Evolutionary conservation across 1,140 invertebrate genomes (phyloP).

Genomic region (Chrysomallon squamiferum): DNA sequence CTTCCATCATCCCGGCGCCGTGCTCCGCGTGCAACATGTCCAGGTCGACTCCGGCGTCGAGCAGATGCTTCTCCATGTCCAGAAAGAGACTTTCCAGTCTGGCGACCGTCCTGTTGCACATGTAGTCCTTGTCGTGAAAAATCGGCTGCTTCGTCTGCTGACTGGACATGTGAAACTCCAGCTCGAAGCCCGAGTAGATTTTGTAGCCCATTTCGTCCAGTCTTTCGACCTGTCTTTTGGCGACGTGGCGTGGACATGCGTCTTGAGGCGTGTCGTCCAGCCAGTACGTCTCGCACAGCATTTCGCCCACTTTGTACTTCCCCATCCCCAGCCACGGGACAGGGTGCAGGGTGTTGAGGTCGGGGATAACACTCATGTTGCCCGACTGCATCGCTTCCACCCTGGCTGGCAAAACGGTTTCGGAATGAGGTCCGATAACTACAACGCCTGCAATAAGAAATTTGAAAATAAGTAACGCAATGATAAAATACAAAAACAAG

Average conservation of each 20-base stretch:
- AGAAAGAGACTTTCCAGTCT: no score
- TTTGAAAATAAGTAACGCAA: no score
- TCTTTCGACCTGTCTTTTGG: neutral
- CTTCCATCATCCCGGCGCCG: neutral
- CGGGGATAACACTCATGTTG: neutral
- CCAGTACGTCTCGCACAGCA: neutral
- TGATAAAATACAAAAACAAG: no score
- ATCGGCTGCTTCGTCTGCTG: neutral
- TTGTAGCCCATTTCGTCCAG: neutral
- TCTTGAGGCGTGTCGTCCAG: neutral
- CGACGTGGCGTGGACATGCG: constrained; percentile 1
- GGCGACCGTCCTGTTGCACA: no score
- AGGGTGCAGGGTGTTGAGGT: neutral
- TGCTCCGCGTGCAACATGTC: neutral
- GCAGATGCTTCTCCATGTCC: no score
- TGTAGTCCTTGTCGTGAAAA: neutral
- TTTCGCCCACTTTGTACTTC: neutral
- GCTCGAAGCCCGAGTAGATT: neutral
- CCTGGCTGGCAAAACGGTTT: neutral
- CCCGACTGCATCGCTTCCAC: neutral
- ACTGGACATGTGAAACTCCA: neutral
- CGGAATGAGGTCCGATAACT: neutral
- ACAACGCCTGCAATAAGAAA: neutral
- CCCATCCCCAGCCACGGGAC: neutral
- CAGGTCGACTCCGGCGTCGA: neutral